Percentiles rank a stretch among this genome's conserved stretches.
phyloP scores from a whole-genome alignment of 2,113 vertebrate genomes.

The Lagenorhynchus albirostris region DNA sequence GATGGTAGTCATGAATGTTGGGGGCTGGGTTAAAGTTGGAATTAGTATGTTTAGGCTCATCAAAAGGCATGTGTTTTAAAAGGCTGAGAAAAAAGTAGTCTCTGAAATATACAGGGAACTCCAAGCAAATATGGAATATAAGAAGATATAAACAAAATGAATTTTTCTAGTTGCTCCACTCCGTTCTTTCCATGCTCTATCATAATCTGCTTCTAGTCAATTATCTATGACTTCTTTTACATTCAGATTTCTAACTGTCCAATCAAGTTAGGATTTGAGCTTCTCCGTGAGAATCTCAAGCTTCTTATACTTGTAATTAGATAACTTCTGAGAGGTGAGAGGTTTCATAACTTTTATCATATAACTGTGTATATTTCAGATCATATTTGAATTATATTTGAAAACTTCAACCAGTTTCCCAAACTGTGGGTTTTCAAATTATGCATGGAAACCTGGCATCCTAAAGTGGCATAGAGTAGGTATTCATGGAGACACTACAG shows the following conservation, averaged over 20 bases:
- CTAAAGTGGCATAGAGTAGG: background rate
- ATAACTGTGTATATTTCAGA: background rate
- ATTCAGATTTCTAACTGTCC: background rate
- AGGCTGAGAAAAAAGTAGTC: background rate
- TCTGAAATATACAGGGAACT: background rate
- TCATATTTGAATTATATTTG: background rate
- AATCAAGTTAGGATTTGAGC: background rate
- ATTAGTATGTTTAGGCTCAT: background rate
- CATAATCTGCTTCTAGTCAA: background rate
- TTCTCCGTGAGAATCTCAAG: background rate
- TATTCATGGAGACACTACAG: background rate
- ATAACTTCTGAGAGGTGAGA: background rate
- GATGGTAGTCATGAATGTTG: background rate
- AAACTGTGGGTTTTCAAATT: background rate
- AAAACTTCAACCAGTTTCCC: background rate
- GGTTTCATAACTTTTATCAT: background rate
- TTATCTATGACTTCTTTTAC: background rate
- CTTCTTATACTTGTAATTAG: background rate
- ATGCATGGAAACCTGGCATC: background rate
- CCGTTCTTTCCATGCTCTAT: background rate
- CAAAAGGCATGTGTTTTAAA: background rate
- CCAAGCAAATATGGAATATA: background rate
- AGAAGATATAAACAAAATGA: background rate
- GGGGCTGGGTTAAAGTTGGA: background rate
- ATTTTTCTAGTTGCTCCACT: background rate